phyloP scores from a whole-genome alignment of 1,140 invertebrate species.

The Vanessa atalanta region DNA sequence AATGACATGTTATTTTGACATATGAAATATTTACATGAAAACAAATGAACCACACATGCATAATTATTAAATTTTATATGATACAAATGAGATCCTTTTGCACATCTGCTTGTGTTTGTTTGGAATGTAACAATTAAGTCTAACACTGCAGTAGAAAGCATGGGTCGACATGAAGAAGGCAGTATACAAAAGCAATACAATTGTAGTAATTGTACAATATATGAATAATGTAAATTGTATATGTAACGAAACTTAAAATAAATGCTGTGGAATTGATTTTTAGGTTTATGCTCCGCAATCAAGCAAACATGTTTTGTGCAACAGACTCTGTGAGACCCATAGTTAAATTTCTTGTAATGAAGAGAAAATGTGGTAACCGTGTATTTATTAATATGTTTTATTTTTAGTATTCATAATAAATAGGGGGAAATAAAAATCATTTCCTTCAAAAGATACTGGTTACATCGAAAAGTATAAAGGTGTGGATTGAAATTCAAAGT shows the following conservation, averaged over 20 bases:
- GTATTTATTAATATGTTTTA: background rate
- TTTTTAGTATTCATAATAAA: too few species aligned
- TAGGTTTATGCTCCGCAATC: background rate
- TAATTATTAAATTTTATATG: background rate
- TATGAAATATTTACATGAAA: conserved; percentile 13
- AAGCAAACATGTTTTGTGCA: conserved; percentile 20
- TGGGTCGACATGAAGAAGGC: conserved; percentile 21
- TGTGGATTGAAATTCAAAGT: too few species aligned
- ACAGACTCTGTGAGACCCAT: conserved; percentile 21
- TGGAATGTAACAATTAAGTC: conserved; percentile 2
- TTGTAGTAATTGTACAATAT: conserved; percentile 17
- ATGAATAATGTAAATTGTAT: background rate
- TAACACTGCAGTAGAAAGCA: conserved; percentile 23
- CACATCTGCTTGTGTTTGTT: conserved; percentile 1
- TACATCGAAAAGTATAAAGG: too few species aligned
- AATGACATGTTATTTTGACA: conserved; percentile 14
- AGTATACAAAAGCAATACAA: conserved; percentile 18
- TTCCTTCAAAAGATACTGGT: too few species aligned
- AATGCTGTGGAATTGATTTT: background rate
- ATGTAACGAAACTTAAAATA: conserved; percentile 7
- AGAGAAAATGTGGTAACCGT: background rate
- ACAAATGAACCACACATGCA: conserved; percentile 26
- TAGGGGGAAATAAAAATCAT: too few species aligned
- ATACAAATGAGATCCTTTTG: background rate
- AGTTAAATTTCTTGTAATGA: background rate